Base-by-base conservation (phyloP, 2,113 vertebrate species). In the Rhinogobius similis region DNA sequence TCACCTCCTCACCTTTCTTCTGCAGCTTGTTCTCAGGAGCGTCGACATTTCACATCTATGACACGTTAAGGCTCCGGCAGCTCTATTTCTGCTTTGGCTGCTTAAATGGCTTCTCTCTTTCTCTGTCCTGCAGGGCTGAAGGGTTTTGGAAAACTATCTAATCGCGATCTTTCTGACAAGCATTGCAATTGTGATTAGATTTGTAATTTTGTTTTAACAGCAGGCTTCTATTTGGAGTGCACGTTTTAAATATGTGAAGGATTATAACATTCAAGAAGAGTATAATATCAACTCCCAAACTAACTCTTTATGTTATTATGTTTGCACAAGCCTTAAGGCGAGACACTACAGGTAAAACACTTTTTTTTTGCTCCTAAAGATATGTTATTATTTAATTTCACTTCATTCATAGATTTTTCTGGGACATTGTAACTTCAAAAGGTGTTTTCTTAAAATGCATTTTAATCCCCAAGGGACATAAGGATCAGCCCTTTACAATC, bases 101-200 rank as follows among this genome's bases (percentile, higher is more conserved):
- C 65, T 56, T 59, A 66, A 76, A 74, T 52, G 13, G 39, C 36
- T 41, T 71, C 62, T 68, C 50, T 36, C 39, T 39, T 39, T 39
- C 44, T 70, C 73, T 75, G 61, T 67, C 46, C 23, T 55, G 55
- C 82, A 80, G 39, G 72, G 71, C 71, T 84, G 70, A 79, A 73
- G 53, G 67, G 46, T 68, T n/a, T n/a, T 1, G 2, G 18, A 48
- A 48, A 20, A n/a, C 8, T 48, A n/a, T 48, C 46, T 20, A n/a
- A 7, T n/a, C 18, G 18, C 44, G 5, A 18, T 16, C 16, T 12
- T 46, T 46, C 4, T 46, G 44, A 46, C 44, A 18, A 20, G n/a
- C n/a, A n/a, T n/a, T n/a, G n/a, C n/a, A n/a, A n/a, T n/a, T n/a
- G n/a, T n/a, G n/a, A n/a, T n/a, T n/a, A n/a, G n/a, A n/a, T n/a